These are phyloP conservation scores for Dolichallabes microphthalmus DNA, from an alignment of 2,113 vertebrate species.

Conservation along the genomic window DNA sequence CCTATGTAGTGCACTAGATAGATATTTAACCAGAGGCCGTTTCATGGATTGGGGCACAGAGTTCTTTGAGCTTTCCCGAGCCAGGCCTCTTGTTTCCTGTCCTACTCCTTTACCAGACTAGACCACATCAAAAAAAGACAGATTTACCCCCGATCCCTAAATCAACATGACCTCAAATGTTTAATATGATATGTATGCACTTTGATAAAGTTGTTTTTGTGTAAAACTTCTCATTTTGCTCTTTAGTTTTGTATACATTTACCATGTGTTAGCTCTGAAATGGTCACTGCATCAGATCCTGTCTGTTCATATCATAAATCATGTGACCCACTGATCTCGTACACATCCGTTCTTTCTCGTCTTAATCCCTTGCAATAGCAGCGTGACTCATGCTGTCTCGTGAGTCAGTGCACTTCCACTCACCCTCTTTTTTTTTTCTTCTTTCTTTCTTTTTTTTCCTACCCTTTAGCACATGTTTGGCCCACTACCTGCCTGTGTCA, in stretches of 20 bases:
- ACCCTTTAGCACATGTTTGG: no score
- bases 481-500: neutral
- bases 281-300: neutral
- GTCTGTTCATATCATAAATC: neutral
- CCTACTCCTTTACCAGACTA: neutral
- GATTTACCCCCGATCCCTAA: neutral
- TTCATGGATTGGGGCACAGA: conserved; percentile 10
- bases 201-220: neutral
- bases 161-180: neutral
- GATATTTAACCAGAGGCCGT: neutral
- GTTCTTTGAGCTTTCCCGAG: conserved; percentile 23
- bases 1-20: conserved; percentile 15
- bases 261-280: neutral
- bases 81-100: conserved; percentile 43
- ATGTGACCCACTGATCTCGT: conserved; percentile 12
- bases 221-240: neutral
- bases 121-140: conserved; percentile 14
- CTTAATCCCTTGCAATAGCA: conserved; percentile 26
- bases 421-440: neutral
- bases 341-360: conserved; percentile 31
- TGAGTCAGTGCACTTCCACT: conserved; percentile 20
- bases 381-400: conserved; percentile 28
- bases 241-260: neutral
- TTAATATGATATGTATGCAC: neutral
- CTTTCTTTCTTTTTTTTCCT: neutral